Conservation (phyloP, 2,113 vertebrate species). For the Hylia prasina region DNA sequence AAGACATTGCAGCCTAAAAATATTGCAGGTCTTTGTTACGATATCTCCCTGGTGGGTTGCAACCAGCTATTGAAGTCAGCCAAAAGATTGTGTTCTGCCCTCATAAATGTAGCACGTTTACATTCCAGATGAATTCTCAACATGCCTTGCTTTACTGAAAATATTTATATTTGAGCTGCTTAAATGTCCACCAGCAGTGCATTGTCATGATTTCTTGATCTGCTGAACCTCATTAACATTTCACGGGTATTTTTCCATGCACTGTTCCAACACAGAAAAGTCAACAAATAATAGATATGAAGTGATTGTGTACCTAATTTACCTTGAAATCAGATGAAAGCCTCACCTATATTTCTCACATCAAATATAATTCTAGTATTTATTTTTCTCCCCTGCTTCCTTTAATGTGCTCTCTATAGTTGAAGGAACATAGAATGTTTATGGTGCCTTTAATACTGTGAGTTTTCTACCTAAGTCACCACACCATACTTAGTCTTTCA, state of each 20-base stretch:
- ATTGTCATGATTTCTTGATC: neutral
- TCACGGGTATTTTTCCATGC: neutral
- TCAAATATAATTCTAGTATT: neutral
- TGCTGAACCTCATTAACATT: neutral
- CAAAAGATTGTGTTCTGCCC: neutral
- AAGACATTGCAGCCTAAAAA: neutral
- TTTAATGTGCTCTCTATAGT: neutral
- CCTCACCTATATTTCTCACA: neutral
- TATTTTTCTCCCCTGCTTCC: neutral
- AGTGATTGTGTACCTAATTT: neutral
- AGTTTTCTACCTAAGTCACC: neutral
- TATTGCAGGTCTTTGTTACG: neutral
- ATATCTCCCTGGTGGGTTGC: neutral
- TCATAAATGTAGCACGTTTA: neutral
- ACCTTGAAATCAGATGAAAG: neutral
- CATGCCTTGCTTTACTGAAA: neutral
- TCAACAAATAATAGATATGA: neutral
- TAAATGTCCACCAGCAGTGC: neutral
- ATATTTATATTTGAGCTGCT: neutral
- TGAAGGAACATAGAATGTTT: neutral
- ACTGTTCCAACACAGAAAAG: neutral
- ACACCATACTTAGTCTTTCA: neutral
- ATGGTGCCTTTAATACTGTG: neutral
- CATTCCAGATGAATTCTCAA: neutral
- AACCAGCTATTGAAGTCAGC: neutral